Evolutionary conservation across 1,140 invertebrate species (phyloP).

Genomic region (Aphelinus atriplicis): DNA sequence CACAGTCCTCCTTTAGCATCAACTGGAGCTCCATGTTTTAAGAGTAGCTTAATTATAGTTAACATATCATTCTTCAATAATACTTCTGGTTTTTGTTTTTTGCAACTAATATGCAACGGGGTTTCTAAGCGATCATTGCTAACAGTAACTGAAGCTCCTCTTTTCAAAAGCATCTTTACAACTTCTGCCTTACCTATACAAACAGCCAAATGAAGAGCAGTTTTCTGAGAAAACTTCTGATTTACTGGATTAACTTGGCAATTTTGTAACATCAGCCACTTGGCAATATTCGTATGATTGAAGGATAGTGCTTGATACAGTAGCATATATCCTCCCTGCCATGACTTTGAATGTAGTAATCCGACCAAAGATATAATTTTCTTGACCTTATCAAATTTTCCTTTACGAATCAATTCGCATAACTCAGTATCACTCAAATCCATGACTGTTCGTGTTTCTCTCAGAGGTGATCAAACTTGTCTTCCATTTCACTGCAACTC

Average conservation of each 20-base stretch:
- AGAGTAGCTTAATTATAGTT: conserved; percentile 29
- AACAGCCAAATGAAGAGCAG: conserved; percentile 31
- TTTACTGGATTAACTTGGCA: conserved; percentile 34
- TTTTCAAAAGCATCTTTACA: conserved; percentile 30
- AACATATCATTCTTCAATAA: conserved; percentile 22
- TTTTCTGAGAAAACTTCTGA: conserved; percentile 24
- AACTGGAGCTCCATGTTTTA: conserved; percentile 30
- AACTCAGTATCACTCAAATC: conserved; percentile 26
- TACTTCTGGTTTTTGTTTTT: conserved; percentile 21
- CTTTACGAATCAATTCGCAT: conserved; percentile 28
- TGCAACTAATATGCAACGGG: conserved; percentile 32
- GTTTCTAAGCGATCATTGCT: conserved; percentile 25
- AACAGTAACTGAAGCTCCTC: conserved; percentile 25
- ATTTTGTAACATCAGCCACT: conserved; percentile 33
- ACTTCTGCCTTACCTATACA: conserved; percentile 22
- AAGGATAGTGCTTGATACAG: conserved; percentile 20
- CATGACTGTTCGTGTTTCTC: conserved; percentile 12
- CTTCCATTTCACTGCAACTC: background rate
- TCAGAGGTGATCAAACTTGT: background rate
- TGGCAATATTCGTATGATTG: conserved; percentile 29
- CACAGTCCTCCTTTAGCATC: conserved; percentile 32
- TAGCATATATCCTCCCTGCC: conserved; percentile 33
- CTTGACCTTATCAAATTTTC: conserved; percentile 34
- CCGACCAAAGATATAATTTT: conserved; percentile 23
- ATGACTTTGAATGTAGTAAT: conserved; percentile 23